These are phyloP conservation scores for Macrotus californicus DNA, from an alignment of 2,113 vertebrate species.

Conservation along the genomic window DNA sequence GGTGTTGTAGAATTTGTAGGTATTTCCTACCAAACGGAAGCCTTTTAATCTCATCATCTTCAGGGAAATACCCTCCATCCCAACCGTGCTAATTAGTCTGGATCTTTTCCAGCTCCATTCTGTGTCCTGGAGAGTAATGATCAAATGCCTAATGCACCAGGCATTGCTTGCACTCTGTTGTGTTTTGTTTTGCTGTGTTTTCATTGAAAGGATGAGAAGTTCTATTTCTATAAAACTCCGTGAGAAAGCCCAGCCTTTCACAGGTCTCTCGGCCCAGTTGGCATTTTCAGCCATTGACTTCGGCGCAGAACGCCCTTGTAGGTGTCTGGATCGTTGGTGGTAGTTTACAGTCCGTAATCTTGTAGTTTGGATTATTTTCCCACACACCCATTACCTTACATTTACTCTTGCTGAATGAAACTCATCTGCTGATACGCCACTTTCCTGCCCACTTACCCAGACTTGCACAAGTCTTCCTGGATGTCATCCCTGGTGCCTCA, in stretches of 20 bases:
- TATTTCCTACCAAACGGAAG: neutral
- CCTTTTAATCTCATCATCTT: neutral
- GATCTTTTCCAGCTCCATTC: neutral
- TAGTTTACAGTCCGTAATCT: neutral
- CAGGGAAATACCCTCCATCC: neutral
- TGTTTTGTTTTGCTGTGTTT: neutral
- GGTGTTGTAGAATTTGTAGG: neutral
- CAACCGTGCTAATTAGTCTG: neutral
- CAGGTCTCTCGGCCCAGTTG: neutral
- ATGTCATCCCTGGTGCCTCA: neutral
- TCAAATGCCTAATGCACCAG: neutral
- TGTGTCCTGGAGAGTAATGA: neutral
- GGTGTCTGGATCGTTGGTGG: neutral
- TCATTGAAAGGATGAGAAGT: neutral
- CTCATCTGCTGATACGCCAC: neutral
- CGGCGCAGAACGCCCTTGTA: neutral
- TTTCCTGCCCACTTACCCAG: slow-evolving; percentile 38
- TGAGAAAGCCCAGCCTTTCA: neutral
- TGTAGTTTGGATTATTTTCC: slow-evolving; percentile 35
- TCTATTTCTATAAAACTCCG: neutral
- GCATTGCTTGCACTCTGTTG: neutral
- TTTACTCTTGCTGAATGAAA: neutral
- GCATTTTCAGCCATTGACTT: neutral
- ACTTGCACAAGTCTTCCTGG: neutral
- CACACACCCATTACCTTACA: neutral